phyloP scores from a whole-genome alignment of 1,140 invertebrate genomes.

The Brachionus calyciflorus region DNA sequence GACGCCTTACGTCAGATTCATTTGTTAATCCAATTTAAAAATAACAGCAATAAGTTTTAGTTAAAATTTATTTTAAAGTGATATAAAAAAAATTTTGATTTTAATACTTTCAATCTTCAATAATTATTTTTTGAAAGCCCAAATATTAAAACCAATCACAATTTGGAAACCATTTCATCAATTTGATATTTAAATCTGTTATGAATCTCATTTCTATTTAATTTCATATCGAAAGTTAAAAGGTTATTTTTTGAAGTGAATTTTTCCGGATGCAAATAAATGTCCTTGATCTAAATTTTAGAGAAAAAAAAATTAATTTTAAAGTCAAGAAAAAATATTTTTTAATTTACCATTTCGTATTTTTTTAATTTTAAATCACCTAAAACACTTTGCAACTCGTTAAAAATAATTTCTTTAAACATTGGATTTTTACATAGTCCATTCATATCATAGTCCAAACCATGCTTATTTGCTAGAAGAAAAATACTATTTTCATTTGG shows the following conservation, averaged over 20 bases:
- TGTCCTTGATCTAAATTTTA: not conserved
- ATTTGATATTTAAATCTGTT: too few relatives aligned
- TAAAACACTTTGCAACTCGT: not conserved
- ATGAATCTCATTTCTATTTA: too few relatives aligned
- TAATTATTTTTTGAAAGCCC: too few relatives aligned
- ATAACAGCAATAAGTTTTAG: too few relatives aligned
- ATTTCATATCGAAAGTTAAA: too few relatives aligned
- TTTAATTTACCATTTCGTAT: not conserved
- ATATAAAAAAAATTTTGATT: too few relatives aligned
- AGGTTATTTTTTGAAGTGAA: not conserved
- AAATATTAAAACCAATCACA: too few relatives aligned
- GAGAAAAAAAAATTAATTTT: not conserved
- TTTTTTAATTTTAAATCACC: not conserved
- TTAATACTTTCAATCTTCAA: too few relatives aligned
- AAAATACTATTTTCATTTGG: not conserved
- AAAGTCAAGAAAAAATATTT: not conserved
- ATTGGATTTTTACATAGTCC: not conserved
- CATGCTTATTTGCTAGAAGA: not conserved
- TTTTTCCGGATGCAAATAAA: slow-evolving; percentile 3
- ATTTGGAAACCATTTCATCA: too few relatives aligned
- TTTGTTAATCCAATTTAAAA: too few relatives aligned
- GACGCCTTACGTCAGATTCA: too few relatives aligned
- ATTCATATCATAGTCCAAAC: slow-evolving; percentile 1
- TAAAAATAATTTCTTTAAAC: slow-evolving; percentile 14
- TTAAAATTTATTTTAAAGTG: too few relatives aligned